Evolutionary conservation across 1,140 invertebrate species (phyloP), one percentile per base, ranked within the genome.

Genomic region (Drosophila burlai): DNA sequence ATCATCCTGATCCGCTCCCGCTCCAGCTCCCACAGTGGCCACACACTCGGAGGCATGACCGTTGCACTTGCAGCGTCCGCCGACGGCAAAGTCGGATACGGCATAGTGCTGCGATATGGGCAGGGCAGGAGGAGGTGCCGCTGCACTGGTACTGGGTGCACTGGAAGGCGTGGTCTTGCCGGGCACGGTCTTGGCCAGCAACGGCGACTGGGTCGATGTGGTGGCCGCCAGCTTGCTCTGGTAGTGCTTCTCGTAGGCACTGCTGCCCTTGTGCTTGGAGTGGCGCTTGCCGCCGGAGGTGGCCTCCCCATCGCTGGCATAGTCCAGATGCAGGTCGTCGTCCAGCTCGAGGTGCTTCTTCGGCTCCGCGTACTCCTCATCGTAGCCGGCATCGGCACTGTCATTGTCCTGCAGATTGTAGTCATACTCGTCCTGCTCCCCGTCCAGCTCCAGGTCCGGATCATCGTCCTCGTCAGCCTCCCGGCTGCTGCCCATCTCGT

Each of bases 11-110:
- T 91, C 83, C 21, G 77, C 45, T 47, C 58, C 49, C 3, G 24
- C 2, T 7, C 24, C 18, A 10, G 42, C 31, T 21, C 31, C 11
- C 10, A 83, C 64, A 18, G 81, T 85, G 36, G 85, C 81, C 45
- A 90, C 83, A 24, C 99, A 99, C 65, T 96, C 95, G 36, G 97
- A 97, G 43, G 98, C 98, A 94, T 99, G 99, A 31, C 99, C 99
- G 94, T 99, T 99, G 93, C 99, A 99, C 95, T 99, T 99, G 94
- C 99, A 99, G 34, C 99, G 95, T 18, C 99, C 99, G 52, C 99
- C 99, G 63, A 99, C 98, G 49, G 98, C 97, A 92, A 99, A 97
- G 93, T 99, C 99, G 9, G 98, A 98, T 13, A 99, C 96, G 11
- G 98, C 97, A 93, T 99, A 99, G 87, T 97, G 96, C 93, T 93